These are phyloP conservation scores for Himalopsyche anomala DNA, from an alignment of 2,888 invertebrate species.

Conservation along the genomic window DNA sequence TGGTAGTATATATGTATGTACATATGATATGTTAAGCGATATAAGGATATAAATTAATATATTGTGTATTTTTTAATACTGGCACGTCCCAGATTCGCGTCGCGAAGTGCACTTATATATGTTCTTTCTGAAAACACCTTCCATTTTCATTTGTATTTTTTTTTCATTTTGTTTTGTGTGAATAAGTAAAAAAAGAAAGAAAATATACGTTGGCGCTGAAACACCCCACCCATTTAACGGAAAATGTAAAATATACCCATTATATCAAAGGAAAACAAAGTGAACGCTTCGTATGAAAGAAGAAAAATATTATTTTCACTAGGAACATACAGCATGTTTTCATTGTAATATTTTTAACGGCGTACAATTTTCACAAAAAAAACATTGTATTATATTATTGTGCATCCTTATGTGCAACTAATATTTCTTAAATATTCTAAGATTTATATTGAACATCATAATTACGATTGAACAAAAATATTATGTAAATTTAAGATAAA, in stretches of 20 bases:
- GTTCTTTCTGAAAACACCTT: slow-evolving; percentile 44
- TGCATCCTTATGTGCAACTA: too few relatives aligned
- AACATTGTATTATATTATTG: too few relatives aligned
- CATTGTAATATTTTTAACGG: neutral
- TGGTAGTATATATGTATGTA: too few relatives aligned
- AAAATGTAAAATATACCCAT: slow-evolving; percentile 50
- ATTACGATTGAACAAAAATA: too few relatives aligned
- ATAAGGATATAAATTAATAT: too few relatives aligned
- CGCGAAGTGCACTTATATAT: slow-evolving; percentile 20
- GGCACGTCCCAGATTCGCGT: neutral
- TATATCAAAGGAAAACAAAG: slow-evolving; percentile 50
- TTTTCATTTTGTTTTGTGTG: slow-evolving; percentile 47
- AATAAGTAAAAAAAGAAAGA: slow-evolving; percentile 40
- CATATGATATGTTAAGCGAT: too few relatives aligned
- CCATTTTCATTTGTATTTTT: slow-evolving; percentile 48
- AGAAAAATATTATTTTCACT: slow-evolving; percentile 41
- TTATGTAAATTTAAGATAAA: too few relatives aligned
- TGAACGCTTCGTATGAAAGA: slow-evolving; percentile 44
- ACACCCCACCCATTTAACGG: slow-evolving; percentile 44
- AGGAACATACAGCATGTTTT: neutral
- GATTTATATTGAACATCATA: too few relatives aligned
- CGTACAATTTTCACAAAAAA: too few relatives aligned
- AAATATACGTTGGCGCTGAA: slow-evolving; percentile 30
- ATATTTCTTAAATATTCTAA: too few relatives aligned
- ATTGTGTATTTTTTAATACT: neutral